Conservation (phyloP, 2,797 vertebrate genomes). For the Mormyrops boulengeri region DNA sequence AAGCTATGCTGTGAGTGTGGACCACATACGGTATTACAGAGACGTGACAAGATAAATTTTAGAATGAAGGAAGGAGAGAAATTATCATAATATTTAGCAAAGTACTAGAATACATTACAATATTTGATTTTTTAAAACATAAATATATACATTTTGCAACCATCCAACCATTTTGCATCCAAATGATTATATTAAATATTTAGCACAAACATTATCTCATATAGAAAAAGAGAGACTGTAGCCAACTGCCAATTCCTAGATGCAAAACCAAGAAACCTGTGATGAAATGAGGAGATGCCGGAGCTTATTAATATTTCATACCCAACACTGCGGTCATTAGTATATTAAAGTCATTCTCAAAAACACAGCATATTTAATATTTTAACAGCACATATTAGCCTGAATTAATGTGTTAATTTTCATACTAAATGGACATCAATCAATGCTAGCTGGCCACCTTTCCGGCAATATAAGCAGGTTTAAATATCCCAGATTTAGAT, state of each 20-base stretch:
- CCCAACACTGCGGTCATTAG: not conserved
- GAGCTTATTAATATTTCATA: not conserved
- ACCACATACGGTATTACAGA: not conserved
- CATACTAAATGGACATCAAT: not conserved
- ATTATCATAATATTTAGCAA: not conserved
- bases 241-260: not conserved
- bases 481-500: not conserved
- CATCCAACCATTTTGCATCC: not conserved
- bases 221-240: not conserved
- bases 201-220: not conserved
- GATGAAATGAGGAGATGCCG: not conserved
- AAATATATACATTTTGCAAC: not conserved
- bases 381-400: not conserved
- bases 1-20: not conserved
- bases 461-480: not conserved
- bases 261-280: not conserved
- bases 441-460: not conserved
- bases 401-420: not conserved
- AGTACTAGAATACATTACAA: not conserved
- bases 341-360: not conserved
- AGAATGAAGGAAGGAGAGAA: not conserved
- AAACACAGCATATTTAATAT: not conserved
- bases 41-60: not conserved
- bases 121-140: not conserved
- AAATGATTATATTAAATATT: not conserved